These are phyloP conservation scores for Noturus placidus DNA, from an alignment of 2,113 vertebrate species.

Conservation along the genomic window DNA sequence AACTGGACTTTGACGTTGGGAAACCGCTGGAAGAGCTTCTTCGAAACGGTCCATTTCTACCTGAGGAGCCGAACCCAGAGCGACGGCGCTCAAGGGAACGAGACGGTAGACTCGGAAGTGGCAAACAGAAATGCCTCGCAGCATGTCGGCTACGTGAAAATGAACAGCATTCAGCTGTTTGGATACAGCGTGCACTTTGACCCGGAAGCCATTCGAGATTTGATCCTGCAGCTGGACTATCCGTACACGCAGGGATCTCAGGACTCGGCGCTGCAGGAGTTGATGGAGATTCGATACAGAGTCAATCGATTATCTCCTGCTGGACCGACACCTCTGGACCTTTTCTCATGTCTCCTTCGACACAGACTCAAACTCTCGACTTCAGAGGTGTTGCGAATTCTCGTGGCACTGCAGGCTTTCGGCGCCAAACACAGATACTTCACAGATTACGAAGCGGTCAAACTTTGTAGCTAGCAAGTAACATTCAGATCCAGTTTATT, in stretches of 20 bases:
- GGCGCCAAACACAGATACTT: constrained; percentile 83
- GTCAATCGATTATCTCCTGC: constrained; percentile 94
- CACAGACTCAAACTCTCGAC: constrained; percentile 93
- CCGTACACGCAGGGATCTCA: constrained; percentile 96
- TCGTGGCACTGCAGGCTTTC: constrained; percentile 87
- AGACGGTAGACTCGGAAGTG: constrained; percentile 79
- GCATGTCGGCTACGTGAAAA: constrained; percentile 92
- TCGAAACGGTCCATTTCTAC: constrained; percentile 97
- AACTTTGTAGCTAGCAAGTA: constrained; percentile 89
- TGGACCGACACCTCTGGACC: constrained; percentile 83
- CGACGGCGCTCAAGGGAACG: constrained; percentile 73
- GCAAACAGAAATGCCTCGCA: constrained; percentile 82
- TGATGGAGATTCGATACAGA: constrained; percentile 91
- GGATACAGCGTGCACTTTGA: constrained; percentile 98
- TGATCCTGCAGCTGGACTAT: constrained; percentile 96
- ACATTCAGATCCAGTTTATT: constrained; percentile 43
- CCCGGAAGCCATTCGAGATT: constrained; percentile 91
- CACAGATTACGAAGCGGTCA: constrained; percentile 84
- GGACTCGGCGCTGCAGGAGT: constrained; percentile 91
- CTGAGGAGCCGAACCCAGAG: constrained; percentile 86
- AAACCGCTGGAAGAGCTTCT: constrained; percentile 98
- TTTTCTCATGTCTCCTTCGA: constrained; percentile 92
- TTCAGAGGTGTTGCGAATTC: constrained; percentile 91
- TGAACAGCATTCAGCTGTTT: constrained; percentile 93
- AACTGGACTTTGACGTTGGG: constrained; percentile 95